Evolutionary conservation across 2,888 invertebrate genomes (phyloP).

Genomic region (Ophion obscuratus): DNA sequence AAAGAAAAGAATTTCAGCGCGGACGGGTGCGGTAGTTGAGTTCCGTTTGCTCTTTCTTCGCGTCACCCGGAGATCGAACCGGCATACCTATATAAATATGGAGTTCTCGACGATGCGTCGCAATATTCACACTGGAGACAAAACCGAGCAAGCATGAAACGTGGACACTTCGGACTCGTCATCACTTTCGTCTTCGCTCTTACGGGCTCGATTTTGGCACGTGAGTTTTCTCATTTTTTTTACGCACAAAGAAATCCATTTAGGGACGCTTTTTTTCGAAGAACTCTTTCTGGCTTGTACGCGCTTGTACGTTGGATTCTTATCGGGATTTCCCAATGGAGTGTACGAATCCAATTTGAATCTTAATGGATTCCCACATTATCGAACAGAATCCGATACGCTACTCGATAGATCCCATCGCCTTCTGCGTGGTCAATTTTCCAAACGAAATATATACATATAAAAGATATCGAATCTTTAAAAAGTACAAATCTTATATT

Average conservation of each 20-base stretch:
- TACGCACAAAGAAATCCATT: background rate
- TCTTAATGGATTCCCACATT: too few species aligned
- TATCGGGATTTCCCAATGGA: too few species aligned
- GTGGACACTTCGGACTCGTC: slow-evolving; percentile 12
- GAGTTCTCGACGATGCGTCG: slow-evolving; percentile 21
- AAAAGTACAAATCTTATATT: too few species aligned
- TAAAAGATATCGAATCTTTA: too few species aligned
- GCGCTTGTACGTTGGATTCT: too few species aligned
- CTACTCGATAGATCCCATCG: too few species aligned
- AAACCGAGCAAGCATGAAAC: slow-evolving; percentile 51
- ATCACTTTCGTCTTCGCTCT: slow-evolving; percentile 24
- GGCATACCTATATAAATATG: slow-evolving; percentile 49
- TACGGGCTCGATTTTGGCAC: slow-evolving; percentile 6
- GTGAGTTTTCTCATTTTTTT: slow-evolving; percentile 39
- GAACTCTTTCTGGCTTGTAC: too few species aligned
- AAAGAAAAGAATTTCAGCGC: background rate
- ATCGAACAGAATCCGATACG: too few species aligned
- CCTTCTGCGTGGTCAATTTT: too few species aligned
- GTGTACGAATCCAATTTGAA: too few species aligned
- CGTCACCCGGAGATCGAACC: slow-evolving; percentile 12
- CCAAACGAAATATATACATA: too few species aligned
- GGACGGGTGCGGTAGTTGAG: background rate
- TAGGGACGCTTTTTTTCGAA: background rate
- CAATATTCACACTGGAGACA: slow-evolving; percentile 49
- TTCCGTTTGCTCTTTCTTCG: background rate